Base-by-base conservation (phyloP, 2,888 invertebrate species). In the Phrixothrix hirtus region DNA sequence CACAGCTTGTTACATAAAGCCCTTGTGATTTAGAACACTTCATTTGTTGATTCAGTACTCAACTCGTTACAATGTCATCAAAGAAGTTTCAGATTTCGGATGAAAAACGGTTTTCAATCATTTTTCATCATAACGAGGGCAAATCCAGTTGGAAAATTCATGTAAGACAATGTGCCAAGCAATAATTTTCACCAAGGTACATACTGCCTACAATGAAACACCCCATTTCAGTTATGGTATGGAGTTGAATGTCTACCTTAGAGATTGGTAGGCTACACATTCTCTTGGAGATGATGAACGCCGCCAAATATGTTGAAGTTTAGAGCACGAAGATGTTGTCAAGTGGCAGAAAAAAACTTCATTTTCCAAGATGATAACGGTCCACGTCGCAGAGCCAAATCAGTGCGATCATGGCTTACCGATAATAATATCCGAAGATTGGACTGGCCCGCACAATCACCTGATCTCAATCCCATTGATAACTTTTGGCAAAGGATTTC, bases 311-410 rank as follows among this genome's bases (percentile, higher is more conserved):
- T 11, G 13, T 31, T 13, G 10, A 31, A 11, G 31, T 31, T 3
- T 6, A 10, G n/a, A 29, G 10, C n/a, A n/a, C n/a, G n/a, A 29
- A 29, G 29, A 29, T 29, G 5, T 29, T 6, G 5, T 29, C n/a
- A n/a, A n/a, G n/a, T 29, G 29, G 29, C 29, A n/a, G 10, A 29
- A 10, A 29, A 29, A 29, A 10, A 3, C 10, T 29, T 31, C 31
- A 31, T 11, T 31, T 31, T 31, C 11, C n/a, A 31, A 31, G 31
- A 31, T 31, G 31, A 31, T 13, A 31, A 31, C 2, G 31, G 12
- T 12, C 31, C 31, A 12, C 13, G 31, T 13, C 12, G 13, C 13
- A 31, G 12, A 11, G 31, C 31, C 2, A 31, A 31, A 2, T 13
- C 7, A 12, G 31, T 31, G 11, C 11, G 13, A 31, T 31, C 31